A percentile compares a stretch with the other conserved stretches of the same genome.
phyloP scores from a whole-genome alignment of 2,113 vertebrate genomes.

The Scortum barcoo region DNA sequence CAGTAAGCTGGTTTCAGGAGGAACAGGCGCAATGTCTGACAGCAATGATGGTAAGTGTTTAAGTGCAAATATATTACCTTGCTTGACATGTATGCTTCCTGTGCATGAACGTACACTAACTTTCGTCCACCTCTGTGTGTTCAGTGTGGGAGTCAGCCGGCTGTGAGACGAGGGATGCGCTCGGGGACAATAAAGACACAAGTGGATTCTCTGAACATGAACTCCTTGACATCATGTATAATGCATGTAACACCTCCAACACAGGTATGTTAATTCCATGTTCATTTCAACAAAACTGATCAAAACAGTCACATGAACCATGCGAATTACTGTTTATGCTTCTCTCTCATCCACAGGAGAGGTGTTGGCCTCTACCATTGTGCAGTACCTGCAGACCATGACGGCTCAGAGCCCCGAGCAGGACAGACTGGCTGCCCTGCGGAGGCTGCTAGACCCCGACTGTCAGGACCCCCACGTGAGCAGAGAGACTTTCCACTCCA shows the following conservation, averaged over 20 bases:
- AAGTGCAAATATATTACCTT: neutral
- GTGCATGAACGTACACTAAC: neutral
- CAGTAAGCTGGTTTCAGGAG: slow-evolving; percentile 42
- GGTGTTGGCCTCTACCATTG: slow-evolving; percentile 78
- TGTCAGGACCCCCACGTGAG: slow-evolving; percentile 72
- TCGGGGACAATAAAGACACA: slow-evolving; percentile 59
- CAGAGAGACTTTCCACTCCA: slow-evolving; percentile 79
- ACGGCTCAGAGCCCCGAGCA: slow-evolving; percentile 75
- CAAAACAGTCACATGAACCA: neutral
- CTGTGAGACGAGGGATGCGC: slow-evolving; percentile 42
- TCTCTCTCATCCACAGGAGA: slow-evolving; percentile 67
- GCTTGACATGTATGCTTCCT: neutral
- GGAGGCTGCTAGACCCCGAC: slow-evolving; percentile 77
- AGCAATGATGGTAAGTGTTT: slow-evolving; percentile 63
- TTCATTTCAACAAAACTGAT: neutral
- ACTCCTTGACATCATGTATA: slow-evolving; percentile 84
- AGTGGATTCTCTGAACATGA: slow-evolving; percentile 83
- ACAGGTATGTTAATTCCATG: slow-evolving; percentile 77
- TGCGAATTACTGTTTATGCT: neutral
- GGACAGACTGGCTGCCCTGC: slow-evolving; percentile 73
- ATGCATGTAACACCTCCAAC: slow-evolving; percentile 73
- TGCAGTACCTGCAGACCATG: slow-evolving; percentile 81
- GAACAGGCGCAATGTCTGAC: slow-evolving; percentile 60
- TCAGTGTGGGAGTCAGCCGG: slow-evolving; percentile 66
- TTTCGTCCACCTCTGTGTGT: slow-evolving; percentile 14